Evolutionary conservation across 2,797 vertebrate genomes (phyloP).

Genomic region (Myoxocephalus aenaeus): DNA sequence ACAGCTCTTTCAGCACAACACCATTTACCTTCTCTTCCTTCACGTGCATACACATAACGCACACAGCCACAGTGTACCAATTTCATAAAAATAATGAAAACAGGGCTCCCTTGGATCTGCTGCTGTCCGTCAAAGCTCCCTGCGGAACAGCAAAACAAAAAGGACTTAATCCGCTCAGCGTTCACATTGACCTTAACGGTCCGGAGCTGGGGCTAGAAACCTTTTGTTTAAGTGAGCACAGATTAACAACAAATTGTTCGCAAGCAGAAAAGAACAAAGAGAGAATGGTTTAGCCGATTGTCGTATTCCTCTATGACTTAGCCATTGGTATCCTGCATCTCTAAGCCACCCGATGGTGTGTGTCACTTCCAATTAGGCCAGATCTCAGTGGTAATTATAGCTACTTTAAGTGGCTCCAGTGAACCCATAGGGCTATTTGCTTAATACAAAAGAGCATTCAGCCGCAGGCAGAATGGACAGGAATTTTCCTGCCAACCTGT

Average conservation of each 20-base stretch:
- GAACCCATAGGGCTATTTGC: conserved; percentile 63
- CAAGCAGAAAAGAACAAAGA: conserved; percentile 28
- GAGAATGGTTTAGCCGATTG: conserved; percentile 26
- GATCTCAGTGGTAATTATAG: conserved; percentile 78
- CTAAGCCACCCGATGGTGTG: conserved; percentile 84
- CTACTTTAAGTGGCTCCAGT: conserved; percentile 72
- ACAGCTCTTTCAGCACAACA: conserved; percentile 45
- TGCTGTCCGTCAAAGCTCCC: conserved; percentile 4
- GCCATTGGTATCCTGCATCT: conserved; percentile 36
- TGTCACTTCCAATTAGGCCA: conserved; percentile 86
- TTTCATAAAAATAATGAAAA: conserved; percentile 30
- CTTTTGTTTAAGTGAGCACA: conserved; percentile 45
- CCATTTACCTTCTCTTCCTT: conserved; percentile 48
- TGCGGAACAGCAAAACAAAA: conserved; percentile 64
- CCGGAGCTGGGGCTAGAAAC: conserved; percentile 21
- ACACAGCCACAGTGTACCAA: conserved; percentile 1
- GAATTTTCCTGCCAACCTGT: conserved; percentile 14
- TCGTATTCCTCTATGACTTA: conserved; percentile 36
- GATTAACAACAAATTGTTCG: conserved; percentile 49
- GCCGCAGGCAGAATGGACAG: background rate
- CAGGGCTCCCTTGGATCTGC: conserved; percentile 13
- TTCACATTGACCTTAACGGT: conserved; percentile 33
- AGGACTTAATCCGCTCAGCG: conserved; percentile 73
- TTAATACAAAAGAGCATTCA: conserved; percentile 66
- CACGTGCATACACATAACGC: conserved; percentile 70